phyloP scores from a whole-genome alignment of 2,888 invertebrate genomes.

The Morpho deidamia region DNA sequence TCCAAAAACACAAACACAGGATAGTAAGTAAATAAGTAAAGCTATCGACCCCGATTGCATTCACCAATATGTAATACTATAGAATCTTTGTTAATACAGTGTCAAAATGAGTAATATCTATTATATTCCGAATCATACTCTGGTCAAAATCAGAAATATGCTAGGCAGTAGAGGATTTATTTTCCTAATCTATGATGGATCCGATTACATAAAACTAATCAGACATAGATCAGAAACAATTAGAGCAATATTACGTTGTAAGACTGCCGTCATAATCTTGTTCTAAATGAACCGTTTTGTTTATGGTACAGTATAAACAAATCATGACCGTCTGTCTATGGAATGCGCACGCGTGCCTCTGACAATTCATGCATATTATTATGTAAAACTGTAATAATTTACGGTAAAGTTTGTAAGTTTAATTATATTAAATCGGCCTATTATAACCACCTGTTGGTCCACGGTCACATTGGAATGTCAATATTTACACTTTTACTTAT shows the following conservation, averaged over 20 bases:
- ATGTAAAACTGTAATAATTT: slow-evolving; percentile 4
- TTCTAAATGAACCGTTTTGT: slow-evolving; percentile 16
- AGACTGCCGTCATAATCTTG: slow-evolving; percentile 13
- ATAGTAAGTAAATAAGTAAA: too few relatives aligned
- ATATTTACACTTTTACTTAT: not conserved
- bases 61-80: too few relatives aligned
- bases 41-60: too few relatives aligned
- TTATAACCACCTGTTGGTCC: not conserved
- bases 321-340: slow-evolving; percentile 15
- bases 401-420: not conserved
- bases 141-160: too few relatives aligned
- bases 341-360: slow-evolving; percentile 17
- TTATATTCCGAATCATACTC: too few relatives aligned
- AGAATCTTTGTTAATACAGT: too few relatives aligned
- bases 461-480: not conserved
- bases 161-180: too few relatives aligned
- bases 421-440: not conserved
- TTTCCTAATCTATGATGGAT: too few relatives aligned
- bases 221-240: not conserved
- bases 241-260: slow-evolving; percentile 7
- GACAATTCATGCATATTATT: slow-evolving; percentile 13
- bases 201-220: too few relatives aligned
- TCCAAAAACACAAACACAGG: too few relatives aligned
- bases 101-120: too few relatives aligned
- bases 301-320: slow-evolving; percentile 13